Conservation (phyloP, 2,113 vertebrate genomes). For the Callipepla squamata region DNA sequence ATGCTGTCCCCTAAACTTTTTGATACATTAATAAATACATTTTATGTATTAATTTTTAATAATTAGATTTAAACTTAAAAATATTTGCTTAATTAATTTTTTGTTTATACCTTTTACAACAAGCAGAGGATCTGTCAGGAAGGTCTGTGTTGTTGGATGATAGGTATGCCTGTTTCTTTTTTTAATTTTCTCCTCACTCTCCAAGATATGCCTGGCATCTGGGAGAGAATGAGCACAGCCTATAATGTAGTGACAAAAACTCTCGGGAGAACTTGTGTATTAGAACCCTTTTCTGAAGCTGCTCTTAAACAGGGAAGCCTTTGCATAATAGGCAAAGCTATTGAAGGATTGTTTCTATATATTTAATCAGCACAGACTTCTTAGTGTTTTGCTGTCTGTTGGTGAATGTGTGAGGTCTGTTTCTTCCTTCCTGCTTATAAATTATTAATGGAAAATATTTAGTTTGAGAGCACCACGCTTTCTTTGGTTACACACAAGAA, state of each 20-base stretch:
- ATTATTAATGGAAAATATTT: neutral
- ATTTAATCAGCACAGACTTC: neutral
- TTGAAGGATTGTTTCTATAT: neutral
- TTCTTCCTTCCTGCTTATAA: neutral
- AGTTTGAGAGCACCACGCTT: neutral
- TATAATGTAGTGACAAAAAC: conserved; percentile 39
- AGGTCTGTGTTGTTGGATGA: neutral
- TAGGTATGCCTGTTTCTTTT: conserved; percentile 54
- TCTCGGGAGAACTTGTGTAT: neutral
- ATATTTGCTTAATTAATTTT: neutral
- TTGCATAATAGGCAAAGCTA: neutral
- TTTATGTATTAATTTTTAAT: neutral
- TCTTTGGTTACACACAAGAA: neutral
- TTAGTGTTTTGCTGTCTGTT: neutral
- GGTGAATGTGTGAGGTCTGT: neutral
- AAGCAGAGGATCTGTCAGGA: neutral
- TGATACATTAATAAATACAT: neutral
- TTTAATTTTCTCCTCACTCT: conserved; percentile 54
- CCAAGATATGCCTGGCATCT: conserved; percentile 56
- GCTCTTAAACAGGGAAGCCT: neutral
- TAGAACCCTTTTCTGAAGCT: neutral
- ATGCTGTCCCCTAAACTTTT: neutral
- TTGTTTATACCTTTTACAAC: neutral
- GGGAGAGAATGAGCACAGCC: conserved; percentile 22
- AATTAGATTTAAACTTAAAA: neutral